Evolutionary conservation across 2,797 vertebrate species (phyloP).

Genomic region (Nasua narica): DNA sequence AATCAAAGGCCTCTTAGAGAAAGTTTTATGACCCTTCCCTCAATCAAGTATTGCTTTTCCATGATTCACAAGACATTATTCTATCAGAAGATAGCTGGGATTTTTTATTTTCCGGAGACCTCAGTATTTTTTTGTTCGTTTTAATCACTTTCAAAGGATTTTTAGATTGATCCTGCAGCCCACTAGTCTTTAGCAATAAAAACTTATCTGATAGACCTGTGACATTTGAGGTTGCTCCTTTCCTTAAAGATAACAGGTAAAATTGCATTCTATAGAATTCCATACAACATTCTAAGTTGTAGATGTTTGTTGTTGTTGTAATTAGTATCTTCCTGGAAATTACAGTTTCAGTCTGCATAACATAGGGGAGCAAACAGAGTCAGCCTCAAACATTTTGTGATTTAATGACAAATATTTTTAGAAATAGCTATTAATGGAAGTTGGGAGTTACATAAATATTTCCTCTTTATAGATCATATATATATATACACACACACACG

Average conservation of each 20-base stretch:
- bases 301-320: too few species aligned
- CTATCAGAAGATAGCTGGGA: background rate
- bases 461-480: background rate
- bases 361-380: background rate
- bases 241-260: background rate
- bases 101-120: background rate
- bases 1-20: background rate
- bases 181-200: background rate
- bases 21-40: background rate
- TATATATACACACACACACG: too few species aligned
- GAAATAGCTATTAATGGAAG: background rate
- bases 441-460: background rate
- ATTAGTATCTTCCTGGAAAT: background rate
- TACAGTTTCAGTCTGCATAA: background rate
- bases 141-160: background rate
- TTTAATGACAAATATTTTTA: background rate
- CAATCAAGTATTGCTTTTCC: background rate
- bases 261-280: background rate
- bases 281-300: background rate
- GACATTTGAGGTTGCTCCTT: background rate
- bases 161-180: background rate
- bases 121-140: background rate
- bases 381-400: background rate
- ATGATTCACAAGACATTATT: background rate
- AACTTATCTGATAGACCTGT: background rate